Evolutionary conservation across 2,113 vertebrate genomes (phyloP).

Genomic region (Nibea albiflora): DNA sequence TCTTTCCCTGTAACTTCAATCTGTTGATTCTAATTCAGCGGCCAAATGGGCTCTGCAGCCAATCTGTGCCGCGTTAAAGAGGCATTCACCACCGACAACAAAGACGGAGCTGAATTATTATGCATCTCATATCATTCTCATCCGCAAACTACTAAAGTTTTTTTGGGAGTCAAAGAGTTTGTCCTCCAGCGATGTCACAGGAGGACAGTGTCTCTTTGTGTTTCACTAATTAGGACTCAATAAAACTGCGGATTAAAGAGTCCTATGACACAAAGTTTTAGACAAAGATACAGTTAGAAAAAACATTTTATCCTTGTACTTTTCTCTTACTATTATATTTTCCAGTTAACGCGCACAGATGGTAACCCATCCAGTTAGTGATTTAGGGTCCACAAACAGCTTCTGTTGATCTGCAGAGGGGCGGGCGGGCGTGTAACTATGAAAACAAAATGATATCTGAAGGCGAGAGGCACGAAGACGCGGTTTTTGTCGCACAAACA

Average conservation of each 20-base stretch:
- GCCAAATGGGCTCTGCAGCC: slow-evolving; percentile 54
- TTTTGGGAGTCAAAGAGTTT: slow-evolving; percentile 29
- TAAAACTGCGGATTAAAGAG: slow-evolving; percentile 20
- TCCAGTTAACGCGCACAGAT: slow-evolving; percentile 38
- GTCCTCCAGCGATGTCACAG: slow-evolving; percentile 38
- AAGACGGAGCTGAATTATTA: slow-evolving; percentile 28
- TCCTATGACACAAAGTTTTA: slow-evolving; percentile 16
- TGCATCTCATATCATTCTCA: slow-evolving; percentile 17
- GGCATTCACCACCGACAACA: slow-evolving; percentile 19
- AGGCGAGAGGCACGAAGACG: slow-evolving; percentile 6
- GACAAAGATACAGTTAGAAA: background rate
- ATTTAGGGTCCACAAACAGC: slow-evolving; percentile 19
- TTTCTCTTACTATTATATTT: slow-evolving; percentile 16
- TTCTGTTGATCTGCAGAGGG: slow-evolving; percentile 25
- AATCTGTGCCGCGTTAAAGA: slow-evolving; percentile 53
- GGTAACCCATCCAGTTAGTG: slow-evolving; percentile 2
- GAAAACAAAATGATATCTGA: slow-evolving; percentile 43
- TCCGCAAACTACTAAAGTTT: slow-evolving; percentile 2
- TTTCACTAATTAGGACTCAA: slow-evolving; percentile 29
- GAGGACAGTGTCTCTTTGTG: slow-evolving; percentile 29
- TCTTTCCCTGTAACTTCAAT: slow-evolving; percentile 55
- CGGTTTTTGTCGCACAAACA: slow-evolving; percentile 5
- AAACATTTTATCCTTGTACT: background rate
- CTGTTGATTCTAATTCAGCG: slow-evolving; percentile 50
- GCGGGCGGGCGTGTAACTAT: background rate